phyloP scores from a whole-genome alignment of 92 coral and sea anemone species.

The Siderastrea siderea region DNA sequence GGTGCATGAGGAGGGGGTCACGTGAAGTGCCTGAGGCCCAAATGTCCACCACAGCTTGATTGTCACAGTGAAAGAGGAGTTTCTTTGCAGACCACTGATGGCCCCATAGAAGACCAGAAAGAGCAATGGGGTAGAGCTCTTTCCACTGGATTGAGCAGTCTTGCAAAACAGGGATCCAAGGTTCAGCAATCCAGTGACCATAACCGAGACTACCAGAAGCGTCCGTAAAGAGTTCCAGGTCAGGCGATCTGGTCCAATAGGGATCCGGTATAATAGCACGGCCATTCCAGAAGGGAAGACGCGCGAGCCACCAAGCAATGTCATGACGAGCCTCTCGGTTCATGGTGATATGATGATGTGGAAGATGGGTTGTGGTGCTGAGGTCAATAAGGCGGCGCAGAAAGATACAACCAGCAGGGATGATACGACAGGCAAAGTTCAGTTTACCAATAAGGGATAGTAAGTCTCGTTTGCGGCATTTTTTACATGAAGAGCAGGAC shows the following conservation, averaged over 20 bases:
- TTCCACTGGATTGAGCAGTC: not conserved
- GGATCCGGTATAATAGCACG: too few species aligned
- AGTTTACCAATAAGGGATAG: conserved; percentile 29
- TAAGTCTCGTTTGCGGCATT: too few species aligned
- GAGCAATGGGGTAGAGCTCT: too few species aligned
- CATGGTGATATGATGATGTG: too few species aligned
- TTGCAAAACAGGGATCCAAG: not conserved
- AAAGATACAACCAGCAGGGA: conserved; percentile 28
- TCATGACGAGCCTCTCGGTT: not conserved
- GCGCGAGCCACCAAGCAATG: not conserved
- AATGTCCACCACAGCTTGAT: not conserved
- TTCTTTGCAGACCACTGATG: conserved; percentile 12
- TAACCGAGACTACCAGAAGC: not conserved
- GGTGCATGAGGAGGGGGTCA: conserved; percentile 21
- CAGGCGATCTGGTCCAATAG: too few species aligned
- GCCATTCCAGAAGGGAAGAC: too few species aligned
- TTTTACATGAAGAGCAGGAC: not conserved
- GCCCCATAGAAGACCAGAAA: too few species aligned
- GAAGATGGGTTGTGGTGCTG: too few species aligned
- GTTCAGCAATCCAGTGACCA: not conserved
- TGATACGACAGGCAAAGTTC: conserved; percentile 22
- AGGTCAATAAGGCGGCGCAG: too few species aligned
- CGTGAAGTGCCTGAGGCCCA: too few species aligned
- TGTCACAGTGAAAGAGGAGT: conserved; percentile 17
- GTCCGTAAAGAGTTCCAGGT: too few species aligned